Evolutionary conservation across 2,888 invertebrate genomes (phyloP), one percentile per base, ranked within the genome.

Genomic region (Agonopterix arenella): DNA sequence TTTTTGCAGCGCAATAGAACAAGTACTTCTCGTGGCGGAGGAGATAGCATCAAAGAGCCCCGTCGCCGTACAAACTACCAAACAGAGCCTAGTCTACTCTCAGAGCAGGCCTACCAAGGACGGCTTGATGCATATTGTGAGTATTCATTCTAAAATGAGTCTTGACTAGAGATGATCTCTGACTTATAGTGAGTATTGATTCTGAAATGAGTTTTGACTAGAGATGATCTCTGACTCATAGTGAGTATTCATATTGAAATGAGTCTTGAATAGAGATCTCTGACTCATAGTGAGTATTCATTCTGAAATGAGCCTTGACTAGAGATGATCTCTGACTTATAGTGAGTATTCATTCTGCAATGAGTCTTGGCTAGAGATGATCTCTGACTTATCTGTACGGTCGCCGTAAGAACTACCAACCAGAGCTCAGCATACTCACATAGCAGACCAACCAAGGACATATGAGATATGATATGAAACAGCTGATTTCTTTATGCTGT

Each of bases 391-490:
- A 16, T 16, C 16, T 2, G 97, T 84, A 99, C 99, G 0, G 94
- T 99, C 4, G 99, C 98, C 0, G 94, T 99, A 0, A 98, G 99
- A 76, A 93, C 94, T 3, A 95, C 97, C 0, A 99, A 99, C 76
- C 85, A 92, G 49, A 94, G 91, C 64, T 70, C 99, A 18, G 91
- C 96, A 8, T 98, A 95, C 78, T 95, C 98, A 0, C 91, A 97
- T 64, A 97, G 97, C 75, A 96, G 98, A 68, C 90, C 95, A 0
- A 96, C 95, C 11, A 92, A 94, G 16, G 16, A n/a, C n/a, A n/a
- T n/a, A n/a, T n/a, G n/a, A n/a, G n/a, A n/a, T n/a, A n/a, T n/a
- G n/a, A n/a, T n/a, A n/a, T n/a, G n/a, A n/a, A n/a, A n/a, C n/a
- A n/a, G n/a, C n/a, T n/a, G n/a, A n/a, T n/a, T n/a, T n/a, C n/a